Evolutionary conservation across 2,888 invertebrate genomes (phyloP).

Genomic region (Cryptophagus acutangulus): DNA sequence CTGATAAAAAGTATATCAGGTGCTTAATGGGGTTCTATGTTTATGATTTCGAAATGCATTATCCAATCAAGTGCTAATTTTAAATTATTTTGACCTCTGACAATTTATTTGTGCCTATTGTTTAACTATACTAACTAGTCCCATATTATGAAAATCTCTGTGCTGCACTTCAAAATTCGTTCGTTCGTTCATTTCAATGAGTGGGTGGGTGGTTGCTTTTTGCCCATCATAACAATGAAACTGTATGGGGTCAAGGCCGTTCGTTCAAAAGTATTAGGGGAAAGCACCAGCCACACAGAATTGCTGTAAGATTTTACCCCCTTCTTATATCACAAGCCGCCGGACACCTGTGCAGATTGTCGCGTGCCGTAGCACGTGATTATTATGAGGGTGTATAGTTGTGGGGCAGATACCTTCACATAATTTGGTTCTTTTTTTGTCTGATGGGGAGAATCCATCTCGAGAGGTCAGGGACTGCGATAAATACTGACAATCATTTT

Average conservation of each 20-base stretch:
- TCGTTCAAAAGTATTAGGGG: neutral
- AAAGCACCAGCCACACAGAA: constrained; percentile 4
- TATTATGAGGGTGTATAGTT: constrained; percentile 6
- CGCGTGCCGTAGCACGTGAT: constrained; percentile 19
- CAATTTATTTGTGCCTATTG: too few species aligned
- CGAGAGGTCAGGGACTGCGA: neutral
- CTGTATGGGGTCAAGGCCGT: constrained; percentile 4
- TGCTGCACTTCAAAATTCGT: too few species aligned
- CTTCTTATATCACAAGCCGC: too few species aligned
- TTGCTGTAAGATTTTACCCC: constrained; percentile 10
- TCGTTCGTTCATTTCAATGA: too few species aligned
- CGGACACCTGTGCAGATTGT: constrained; percentile 23
- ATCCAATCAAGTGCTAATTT: too few species aligned
- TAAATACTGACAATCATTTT: neutral
- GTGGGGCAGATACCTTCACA: too few species aligned
- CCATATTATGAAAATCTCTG: too few species aligned
- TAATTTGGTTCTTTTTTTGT: too few species aligned
- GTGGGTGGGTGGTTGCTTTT: too few species aligned
- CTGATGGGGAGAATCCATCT: too few species aligned
- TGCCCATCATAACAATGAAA: constrained; percentile 1
- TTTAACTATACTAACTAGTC: too few species aligned
- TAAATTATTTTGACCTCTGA: constrained; percentile 4
- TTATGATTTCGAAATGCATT: neutral
- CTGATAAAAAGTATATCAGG: neutral
- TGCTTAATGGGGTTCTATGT: neutral